phyloP scores from a whole-genome alignment of 2,888 invertebrate genomes.

The Cabera pusaria region DNA sequence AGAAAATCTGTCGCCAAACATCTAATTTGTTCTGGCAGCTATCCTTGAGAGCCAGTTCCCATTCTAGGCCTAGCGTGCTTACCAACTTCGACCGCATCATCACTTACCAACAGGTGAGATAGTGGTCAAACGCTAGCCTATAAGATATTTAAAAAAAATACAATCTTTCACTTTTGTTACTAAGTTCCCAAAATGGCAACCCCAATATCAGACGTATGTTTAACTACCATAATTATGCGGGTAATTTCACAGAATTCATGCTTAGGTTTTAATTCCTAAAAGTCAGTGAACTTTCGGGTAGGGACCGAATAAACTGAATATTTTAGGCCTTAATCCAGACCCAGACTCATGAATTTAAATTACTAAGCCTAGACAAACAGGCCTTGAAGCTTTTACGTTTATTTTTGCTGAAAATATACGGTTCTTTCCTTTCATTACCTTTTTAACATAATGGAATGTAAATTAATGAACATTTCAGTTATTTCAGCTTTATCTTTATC shows the following conservation, averaged over 20 bases:
- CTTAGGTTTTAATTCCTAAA: slow-evolving; percentile 17
- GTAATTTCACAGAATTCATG: slow-evolving; percentile 20
- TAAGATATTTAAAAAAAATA: no score
- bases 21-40: no score
- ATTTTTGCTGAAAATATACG: slow-evolving; percentile 10
- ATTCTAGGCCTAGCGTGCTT: no score
- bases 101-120: no score
- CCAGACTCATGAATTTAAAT: slow-evolving; percentile 59
- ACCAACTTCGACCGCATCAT: no score
- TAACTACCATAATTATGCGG: slow-evolving; percentile 15
- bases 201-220: slow-evolving; percentile 18
- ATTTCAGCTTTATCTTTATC: slow-evolving; percentile 7
- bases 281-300: slow-evolving; percentile 16
- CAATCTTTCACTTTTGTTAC: no score
- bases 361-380: slow-evolving; percentile 23
- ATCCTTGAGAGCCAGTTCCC: no score
- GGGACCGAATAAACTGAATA: slow-evolving; percentile 34
- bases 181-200: slow-evolving; percentile 11
- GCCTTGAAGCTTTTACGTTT: slow-evolving; percentile 8
- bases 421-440: slow-evolving; percentile 3
- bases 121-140: no score
- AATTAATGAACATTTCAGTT: slow-evolving; percentile 10
- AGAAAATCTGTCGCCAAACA: no score
- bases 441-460: slow-evolving; percentile 4
- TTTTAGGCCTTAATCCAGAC: slow-evolving; percentile 29